Evolutionary conservation across 2,797 vertebrate species (phyloP), one percentile per base, ranked within the genome.

Genomic region (Neostethus bicornis): DNA sequence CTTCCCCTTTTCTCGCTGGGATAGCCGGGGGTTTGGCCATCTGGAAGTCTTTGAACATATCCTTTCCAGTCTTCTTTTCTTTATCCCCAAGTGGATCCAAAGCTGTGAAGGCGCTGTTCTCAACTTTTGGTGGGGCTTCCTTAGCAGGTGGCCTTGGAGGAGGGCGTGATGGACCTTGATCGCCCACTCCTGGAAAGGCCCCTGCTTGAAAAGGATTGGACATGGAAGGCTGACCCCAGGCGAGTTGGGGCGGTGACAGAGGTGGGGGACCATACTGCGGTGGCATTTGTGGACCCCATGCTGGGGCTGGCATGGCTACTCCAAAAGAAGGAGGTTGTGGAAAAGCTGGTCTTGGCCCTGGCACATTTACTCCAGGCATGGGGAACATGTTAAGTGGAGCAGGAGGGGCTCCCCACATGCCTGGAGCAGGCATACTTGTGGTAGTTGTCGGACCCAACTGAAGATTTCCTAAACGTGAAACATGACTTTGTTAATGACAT

Each of bases 11-110:
- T 69, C 91, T 92, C 0, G 94, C 93, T 11, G 95, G 94, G 39
- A 96, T 92, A 17, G 93, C 93, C 1, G 95, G 96, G 4, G 93
- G 95, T 51, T 96, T 96, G 63, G 91, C 91, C 20, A 98, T 67
- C 58, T 96, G 94, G 81, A 98, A 97, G 80, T 97, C 93, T 86
- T 96, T 98, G 78, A 99, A 98, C 97, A 98, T 97, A 67, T 97
- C 95, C 80, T 95, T 97, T 44, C 97, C 88, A 13, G 2, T 92
- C 67, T 95, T 98, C 83, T 92, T 92, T 74, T 97, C 96, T 80
- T 86, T 95, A 42, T 95, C 95, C 4, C 95, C 96, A 4, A 99
- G 94, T 0, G 97, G 96, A 79, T 99, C 96, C 86, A 99, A 84
- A 66, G 91, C 91, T 26, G 92, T 92, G 80, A 99, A 99, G 55